Percentiles rank a stretch among this genome's conserved stretches.
Evolutionary conservation across 1,140 invertebrate genomes (phyloP).

Genomic region (Panulirus ornatus): DNA sequence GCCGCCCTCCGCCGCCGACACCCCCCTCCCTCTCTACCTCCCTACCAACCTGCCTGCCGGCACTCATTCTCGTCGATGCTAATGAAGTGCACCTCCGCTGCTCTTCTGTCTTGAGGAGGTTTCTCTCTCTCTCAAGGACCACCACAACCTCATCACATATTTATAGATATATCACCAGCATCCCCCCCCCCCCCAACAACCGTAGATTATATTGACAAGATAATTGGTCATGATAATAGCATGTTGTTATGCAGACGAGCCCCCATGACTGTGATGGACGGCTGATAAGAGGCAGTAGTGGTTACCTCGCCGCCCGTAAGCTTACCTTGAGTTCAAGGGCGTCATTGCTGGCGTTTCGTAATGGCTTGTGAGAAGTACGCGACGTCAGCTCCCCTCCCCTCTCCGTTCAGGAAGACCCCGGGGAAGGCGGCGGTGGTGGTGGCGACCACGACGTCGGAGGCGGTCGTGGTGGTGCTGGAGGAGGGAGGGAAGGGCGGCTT

Average conservation of each 20-base stretch:
- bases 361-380: not conserved
- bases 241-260: not conserved
- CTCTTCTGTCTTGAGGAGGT: not conserved
- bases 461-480: no score
- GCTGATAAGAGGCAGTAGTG: not conserved
- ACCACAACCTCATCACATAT: not conserved
- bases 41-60: not conserved
- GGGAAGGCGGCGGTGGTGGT: no score
- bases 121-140: not conserved
- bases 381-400: no score
- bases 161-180: not conserved
- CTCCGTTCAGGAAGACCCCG: no score
- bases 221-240: not conserved
- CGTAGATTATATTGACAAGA: not conserved
- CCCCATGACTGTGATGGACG: slow-evolving; percentile 18
- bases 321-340: slow-evolving; percentile 59
- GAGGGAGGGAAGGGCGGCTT: no score
- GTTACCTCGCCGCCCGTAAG: not conserved
- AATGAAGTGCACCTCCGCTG: not conserved
- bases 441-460: no score
- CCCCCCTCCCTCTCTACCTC: not conserved
- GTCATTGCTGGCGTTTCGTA: slow-evolving; percentile 16
- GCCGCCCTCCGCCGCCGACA: not conserved
- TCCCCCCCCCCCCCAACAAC: no score
- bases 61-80: not conserved